Percentiles rank a stretch among this genome's conserved stretches.
Evolutionary conservation across 2,888 invertebrate genomes (phyloP).

Genomic region (Gymnosoma rotundatum): DNA sequence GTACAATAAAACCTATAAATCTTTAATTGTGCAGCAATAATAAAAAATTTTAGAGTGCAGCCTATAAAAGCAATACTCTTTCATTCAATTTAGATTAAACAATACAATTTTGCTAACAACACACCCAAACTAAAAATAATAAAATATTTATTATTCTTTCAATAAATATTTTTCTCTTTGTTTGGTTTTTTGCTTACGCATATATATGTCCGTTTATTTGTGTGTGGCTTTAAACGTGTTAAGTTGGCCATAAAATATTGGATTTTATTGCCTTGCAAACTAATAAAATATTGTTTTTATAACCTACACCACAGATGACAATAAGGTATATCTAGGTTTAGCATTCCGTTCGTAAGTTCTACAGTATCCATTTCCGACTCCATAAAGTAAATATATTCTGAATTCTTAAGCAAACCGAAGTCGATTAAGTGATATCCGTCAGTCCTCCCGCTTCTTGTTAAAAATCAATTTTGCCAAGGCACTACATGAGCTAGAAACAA

Average conservation of each 20-base stretch:
- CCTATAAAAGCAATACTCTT: background rate
- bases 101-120: background rate
- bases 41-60: background rate
- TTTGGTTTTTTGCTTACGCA: background rate
- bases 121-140: background rate
- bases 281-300: conserved; percentile 28
- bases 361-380: too few species aligned
- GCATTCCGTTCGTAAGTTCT: too few species aligned
- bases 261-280: background rate
- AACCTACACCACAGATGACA: too few species aligned
- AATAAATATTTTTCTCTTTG: background rate
- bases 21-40: too few species aligned
- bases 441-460: too few species aligned
- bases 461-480: too few species aligned
- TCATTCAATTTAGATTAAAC: background rate
- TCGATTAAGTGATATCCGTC: too few species aligned
- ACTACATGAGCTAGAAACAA: too few species aligned
- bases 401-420: too few species aligned
- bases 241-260: conserved; percentile 19
- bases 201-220: background rate
- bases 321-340: too few species aligned
- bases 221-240: background rate
- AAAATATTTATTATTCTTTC: background rate
- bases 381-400: too few species aligned
- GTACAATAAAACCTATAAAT: too few species aligned